Base-by-base conservation (phyloP, 1,140 invertebrate genomes). In the Amyelois transitella region DNA sequence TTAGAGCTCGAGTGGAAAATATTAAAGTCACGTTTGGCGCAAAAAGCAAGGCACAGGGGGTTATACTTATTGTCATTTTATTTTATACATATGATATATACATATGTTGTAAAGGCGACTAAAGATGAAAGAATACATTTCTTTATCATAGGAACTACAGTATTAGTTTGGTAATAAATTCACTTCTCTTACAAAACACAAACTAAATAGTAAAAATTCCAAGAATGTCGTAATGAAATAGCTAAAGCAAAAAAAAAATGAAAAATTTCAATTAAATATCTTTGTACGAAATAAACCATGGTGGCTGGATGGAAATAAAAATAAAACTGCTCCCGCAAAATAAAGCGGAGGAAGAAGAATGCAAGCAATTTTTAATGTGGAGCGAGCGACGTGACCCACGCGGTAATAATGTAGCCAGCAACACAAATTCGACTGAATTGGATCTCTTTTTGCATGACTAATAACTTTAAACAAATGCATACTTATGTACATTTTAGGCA, bases 341-440 rank as follows among this genome's bases (percentile, higher is more conserved):
- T 81, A 76, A 80, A 84, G 68, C 79, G 72, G 61, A 62, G 71
- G 64, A 73, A 77, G 73, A 86, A 79, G 81, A 86, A 86, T 86
- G 75, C 81, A 85, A 83, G 81, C 83, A 73, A 86, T 86, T 86
- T 86, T 86, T 86, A 86, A 86, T 86, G 80, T 86, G 69, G 69
- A 79, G 68, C 67, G 69, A 76, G 70, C 76, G 60, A 60, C 72
- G 68, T 70, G 73, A 74, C 74, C 72, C 69, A 49, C 62, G 68
- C 62, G 62, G 72, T 73, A 77, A 76, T 77, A 82, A 77, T 77
- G 73, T 85, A 79, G 69, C 66, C 64, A 68, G 65, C 73, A 69
- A 75, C 64, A 68, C 67, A 74, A 69, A 77, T 79, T 69, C 66
- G 71, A 57, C 60, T 52, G 57, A 69, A 72, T 69, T 8, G n/a